phyloP scores from a whole-genome alignment of 2,113 vertebrate genomes.

The Ursus arctos region DNA sequence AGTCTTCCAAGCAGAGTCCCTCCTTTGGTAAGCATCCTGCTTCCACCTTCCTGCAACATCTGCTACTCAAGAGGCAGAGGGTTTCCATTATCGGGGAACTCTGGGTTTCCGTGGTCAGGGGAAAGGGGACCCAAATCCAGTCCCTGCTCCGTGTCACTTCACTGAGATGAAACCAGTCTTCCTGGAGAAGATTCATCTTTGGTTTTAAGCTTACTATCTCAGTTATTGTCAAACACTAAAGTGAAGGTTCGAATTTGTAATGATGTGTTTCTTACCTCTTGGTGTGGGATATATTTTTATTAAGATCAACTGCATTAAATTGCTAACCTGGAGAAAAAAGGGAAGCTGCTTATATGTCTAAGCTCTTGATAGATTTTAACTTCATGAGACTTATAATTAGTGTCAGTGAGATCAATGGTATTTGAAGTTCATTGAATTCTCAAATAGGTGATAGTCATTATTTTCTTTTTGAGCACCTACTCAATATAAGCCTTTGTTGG shows the following conservation, averaged over 20 bases:
- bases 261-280: background rate
- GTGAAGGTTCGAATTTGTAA: background rate
- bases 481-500: background rate
- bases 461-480: background rate
- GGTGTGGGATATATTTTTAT: background rate
- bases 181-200: constrained; percentile 27
- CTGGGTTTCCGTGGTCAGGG: background rate
- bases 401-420: constrained; percentile 46
- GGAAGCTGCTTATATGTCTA: background rate
- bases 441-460: background rate
- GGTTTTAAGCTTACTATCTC: background rate
- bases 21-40: background rate
- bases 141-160: background rate
- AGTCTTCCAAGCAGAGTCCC: background rate
- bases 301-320: constrained; percentile 10
- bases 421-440: constrained; percentile 57
- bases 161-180: background rate
- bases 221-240: background rate
- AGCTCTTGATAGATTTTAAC: background rate
- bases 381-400: constrained; percentile 60
- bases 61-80: too few relatives aligned
- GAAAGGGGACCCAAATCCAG: background rate
- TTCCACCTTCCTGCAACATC: background rate
- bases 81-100: background rate
- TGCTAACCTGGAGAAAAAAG: constrained; percentile 17